A percentile compares a stretch with the other conserved stretches of the same genome.
Conservation (phyloP, 2,113 vertebrate species). For the Petroica traversi region DNA sequence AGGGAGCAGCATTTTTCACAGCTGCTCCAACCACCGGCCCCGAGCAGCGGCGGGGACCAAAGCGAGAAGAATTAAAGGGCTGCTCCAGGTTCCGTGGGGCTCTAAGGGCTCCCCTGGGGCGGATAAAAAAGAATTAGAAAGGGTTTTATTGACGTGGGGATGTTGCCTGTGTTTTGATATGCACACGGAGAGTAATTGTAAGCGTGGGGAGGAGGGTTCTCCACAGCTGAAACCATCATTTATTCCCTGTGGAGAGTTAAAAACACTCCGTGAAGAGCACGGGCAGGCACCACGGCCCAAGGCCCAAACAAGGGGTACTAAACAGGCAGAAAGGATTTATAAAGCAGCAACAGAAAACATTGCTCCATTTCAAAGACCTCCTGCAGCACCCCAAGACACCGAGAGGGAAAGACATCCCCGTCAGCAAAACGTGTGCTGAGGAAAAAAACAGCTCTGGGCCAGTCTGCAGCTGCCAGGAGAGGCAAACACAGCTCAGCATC, state of each 20-base stretch:
- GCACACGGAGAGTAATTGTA: background rate
- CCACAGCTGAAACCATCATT: background rate
- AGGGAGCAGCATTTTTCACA: conserved; percentile 9
- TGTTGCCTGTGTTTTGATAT: background rate
- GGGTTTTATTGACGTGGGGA: background rate
- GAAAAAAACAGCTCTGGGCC: background rate
- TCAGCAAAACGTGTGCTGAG: background rate
- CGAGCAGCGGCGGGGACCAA: background rate
- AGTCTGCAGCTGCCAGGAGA: background rate
- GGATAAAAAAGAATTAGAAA: conserved; percentile 43
- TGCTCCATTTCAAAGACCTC: background rate
- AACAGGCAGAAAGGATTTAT: background rate
- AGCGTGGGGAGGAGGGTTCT: background rate
- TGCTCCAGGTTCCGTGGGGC: background rate
- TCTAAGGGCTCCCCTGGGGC: background rate
- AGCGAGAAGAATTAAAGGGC: conserved; percentile 32
- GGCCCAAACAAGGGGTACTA: background rate
- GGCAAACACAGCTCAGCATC: background rate
- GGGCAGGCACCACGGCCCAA: background rate
- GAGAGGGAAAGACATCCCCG: background rate
- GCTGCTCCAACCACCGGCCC: background rate
- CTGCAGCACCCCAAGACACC: background rate
- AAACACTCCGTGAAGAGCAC: background rate
- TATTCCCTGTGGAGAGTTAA: background rate
- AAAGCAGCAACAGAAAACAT: background rate